A percentile compares a stretch with the other conserved stretches of the same genome.
Evolutionary conservation across 2,113 vertebrate genomes (phyloP).

Genomic region (Geococcyx californianus): DNA sequence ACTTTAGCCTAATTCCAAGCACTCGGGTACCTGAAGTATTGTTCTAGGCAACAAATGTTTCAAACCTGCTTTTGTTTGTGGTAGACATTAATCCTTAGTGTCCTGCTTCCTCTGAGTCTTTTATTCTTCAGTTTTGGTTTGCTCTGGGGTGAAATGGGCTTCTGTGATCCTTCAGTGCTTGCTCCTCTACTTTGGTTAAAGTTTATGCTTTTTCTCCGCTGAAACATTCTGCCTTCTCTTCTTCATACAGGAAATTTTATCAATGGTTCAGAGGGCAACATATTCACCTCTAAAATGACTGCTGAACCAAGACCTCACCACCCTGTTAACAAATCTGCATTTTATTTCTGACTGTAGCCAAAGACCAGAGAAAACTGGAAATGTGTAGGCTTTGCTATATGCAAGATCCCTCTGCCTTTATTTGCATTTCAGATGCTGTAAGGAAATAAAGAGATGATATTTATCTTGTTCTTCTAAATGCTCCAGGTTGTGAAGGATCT

Average conservation of each 20-base stretch:
- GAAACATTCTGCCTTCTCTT: neutral
- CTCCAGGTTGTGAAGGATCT: neutral
- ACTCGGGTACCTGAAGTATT: neutral
- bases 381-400: neutral
- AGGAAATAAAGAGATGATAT: neutral
- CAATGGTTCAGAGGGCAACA: neutral
- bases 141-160: neutral
- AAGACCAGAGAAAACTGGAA: neutral
- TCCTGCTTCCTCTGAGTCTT: neutral
- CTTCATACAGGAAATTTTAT: neutral
- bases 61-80: neutral
- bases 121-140: neutral
- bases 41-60: neutral
- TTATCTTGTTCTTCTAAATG: neutral
- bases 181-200: neutral
- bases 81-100: neutral
- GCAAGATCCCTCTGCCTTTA: neutral
- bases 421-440: neutral
- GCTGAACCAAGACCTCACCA: fast-evolving
- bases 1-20: neutral
- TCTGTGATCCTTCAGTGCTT: neutral
- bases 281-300: neutral
- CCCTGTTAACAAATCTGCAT: neutral
- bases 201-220: neutral
- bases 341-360: neutral